Evolutionary conservation across 2,888 invertebrate species (phyloP), one percentile per base, ranked within the genome.

Genomic region (Diarsia dahlii): DNA sequence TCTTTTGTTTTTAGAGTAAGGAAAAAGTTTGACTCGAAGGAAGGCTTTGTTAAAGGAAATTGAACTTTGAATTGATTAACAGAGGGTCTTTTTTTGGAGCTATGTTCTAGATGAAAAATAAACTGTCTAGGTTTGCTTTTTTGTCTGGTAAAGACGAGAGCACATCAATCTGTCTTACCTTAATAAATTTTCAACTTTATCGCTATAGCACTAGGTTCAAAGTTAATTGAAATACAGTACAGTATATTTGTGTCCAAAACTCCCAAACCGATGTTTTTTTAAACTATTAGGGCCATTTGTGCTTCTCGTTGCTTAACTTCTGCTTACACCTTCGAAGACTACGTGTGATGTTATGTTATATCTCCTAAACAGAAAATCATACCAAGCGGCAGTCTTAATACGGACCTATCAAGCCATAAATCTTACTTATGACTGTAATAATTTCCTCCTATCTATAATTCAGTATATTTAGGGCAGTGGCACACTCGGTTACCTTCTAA

Each of bases 381-480:
- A 63, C 8, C 39, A 45, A 45, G 12, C 20, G n/a, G 10, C 18
- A 23, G 18, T 23, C 45, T 56, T 23, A 23, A 12, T 18, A 39
- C 70, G 18, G 45, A n/a, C 13, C 9, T 34, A 50, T 80, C 18
- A 48, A 62, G 48, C 60, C 34, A 74, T 78, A 66, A 65, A 78
- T 81, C 34, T 48, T 60, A 74, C 48, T 34, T 46, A 28, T 28
- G 23, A 54, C 1, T 75, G 60, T 62, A 62, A 48, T 81, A 46
- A 60, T n/a, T 52, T 18, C n/a, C 28, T 34, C 28, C 23, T 39
- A 46, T 81, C 60, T 60, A 52, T 81, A 81, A 78, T 65, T 74
- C 28, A 23, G 54, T 48, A 34, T 12, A 50, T 78, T 66, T 48
- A 78, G 76, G 76, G 39, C 60, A 66, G 76, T 76, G 9, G 60